These are phyloP conservation scores for Thalassaphorura encarpata DNA, from an alignment of 1,140 invertebrate genomes.

Conservation along the genomic window DNA sequence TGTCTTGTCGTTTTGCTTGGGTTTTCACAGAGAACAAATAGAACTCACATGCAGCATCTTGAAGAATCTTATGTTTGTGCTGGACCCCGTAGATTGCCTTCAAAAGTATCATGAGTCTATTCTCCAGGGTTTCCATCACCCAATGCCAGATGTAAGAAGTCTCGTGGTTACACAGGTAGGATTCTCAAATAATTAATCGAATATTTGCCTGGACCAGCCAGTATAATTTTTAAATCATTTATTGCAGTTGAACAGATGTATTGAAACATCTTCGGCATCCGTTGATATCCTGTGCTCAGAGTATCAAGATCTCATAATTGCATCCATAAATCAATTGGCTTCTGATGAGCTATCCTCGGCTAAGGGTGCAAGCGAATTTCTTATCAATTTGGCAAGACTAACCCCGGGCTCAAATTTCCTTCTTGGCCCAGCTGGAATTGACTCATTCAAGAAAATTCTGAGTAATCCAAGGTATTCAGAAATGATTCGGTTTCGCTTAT, in stretches of 20 bases:
- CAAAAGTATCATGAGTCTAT: conserved; percentile 27
- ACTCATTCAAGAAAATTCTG: conserved; percentile 14
- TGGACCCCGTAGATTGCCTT: conserved; percentile 16
- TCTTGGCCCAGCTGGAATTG: conserved; percentile 13
- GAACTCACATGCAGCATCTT: conserved; percentile 26
- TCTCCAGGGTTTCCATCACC: conserved; percentile 24
- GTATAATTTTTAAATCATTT: neutral
- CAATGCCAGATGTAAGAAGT: conserved; percentile 16
- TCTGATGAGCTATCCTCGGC: conserved; percentile 21
- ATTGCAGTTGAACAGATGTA: conserved; percentile 9
- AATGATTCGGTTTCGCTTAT: conserved; percentile 21
- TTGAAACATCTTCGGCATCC: neutral
- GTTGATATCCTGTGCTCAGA: conserved; percentile 1
- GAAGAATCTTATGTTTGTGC: conserved; percentile 23
- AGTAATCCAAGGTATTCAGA: neutral
- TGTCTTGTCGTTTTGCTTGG: neutral
- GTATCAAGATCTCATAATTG: conserved; percentile 21
- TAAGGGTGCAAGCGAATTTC: conserved; percentile 11
- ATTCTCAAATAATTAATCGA: neutral
- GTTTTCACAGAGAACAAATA: conserved; percentile 16
- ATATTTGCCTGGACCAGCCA: neutral
- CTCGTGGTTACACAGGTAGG: conserved; percentile 26
- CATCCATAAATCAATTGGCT: conserved; percentile 12
- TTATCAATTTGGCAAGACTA: conserved; percentile 10
- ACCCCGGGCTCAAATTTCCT: conserved; percentile 16